These are phyloP conservation scores for Chiropotes sagulatus DNA, from an alignment of 2,797 vertebrate species.

Conservation along the genomic window DNA sequence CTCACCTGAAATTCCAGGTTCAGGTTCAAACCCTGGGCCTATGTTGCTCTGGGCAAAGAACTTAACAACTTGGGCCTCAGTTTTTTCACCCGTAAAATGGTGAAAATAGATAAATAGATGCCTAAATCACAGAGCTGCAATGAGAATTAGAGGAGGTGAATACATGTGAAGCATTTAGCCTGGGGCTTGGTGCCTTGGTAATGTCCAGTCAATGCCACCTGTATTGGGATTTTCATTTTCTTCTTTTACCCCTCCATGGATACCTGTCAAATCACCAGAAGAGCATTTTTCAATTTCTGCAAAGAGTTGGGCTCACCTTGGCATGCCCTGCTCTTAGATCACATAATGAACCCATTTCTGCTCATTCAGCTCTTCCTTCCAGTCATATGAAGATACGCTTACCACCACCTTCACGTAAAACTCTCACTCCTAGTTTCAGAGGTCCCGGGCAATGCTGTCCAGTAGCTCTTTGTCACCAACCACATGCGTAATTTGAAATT, in stretches of 20 bases:
- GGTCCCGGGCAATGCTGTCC: background rate
- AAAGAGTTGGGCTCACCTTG: background rate
- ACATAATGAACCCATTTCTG: background rate
- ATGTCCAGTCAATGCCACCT: background rate
- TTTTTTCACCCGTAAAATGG: background rate
- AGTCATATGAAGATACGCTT: background rate
- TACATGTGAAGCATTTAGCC: background rate
- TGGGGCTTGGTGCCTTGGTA: fast-evolving
- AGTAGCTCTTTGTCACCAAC: too few relatives aligned
- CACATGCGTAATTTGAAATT: background rate
- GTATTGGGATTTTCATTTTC: background rate
- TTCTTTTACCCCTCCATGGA: background rate
- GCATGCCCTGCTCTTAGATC: too few relatives aligned
- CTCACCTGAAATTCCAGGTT: background rate
- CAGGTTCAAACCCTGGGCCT: background rate
- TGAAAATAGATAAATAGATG: too few relatives aligned
- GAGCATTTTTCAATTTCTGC: background rate
- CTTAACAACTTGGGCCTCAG: background rate
- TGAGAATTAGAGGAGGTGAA: background rate
- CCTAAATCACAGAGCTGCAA: background rate
- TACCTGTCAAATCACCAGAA: background rate
- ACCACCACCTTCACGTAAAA: fast-evolving
- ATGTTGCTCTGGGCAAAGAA: background rate
- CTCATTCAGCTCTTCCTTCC: background rate
- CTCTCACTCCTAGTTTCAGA: background rate